Evolutionary conservation across 1,140 invertebrate species (phyloP).

Genomic region (Pogonomyrmex barbatus): DNA sequence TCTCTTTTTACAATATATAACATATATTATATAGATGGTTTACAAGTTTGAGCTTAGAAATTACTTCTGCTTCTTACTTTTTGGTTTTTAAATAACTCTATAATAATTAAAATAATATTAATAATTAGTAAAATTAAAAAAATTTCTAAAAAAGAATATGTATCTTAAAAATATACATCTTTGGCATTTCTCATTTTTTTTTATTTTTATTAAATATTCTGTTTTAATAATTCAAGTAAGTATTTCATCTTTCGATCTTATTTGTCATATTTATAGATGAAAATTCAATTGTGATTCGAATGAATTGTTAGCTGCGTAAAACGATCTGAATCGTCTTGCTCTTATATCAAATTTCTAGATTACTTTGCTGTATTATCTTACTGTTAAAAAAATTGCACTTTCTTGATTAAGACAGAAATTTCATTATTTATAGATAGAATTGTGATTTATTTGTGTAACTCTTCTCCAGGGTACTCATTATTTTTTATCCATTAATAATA

Average conservation of each 20-base stretch:
- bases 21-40: background rate
- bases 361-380: slow-evolving; percentile 48
- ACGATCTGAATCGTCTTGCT: slow-evolving; percentile 55
- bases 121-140: background rate
- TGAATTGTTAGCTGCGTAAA: slow-evolving; percentile 66
- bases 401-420: slow-evolving; percentile 42
- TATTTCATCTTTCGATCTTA: slow-evolving; percentile 4
- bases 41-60: background rate
- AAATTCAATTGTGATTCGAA: slow-evolving; percentile 61
- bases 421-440: background rate
- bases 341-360: slow-evolving; percentile 49
- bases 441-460: background rate
- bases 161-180: background rate
- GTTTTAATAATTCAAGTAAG: slow-evolving; percentile 48
- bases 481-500: background rate
- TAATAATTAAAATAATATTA: background rate
- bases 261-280: slow-evolving; percentile 16
- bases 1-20: background rate
- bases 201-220: slow-evolving; percentile 63
- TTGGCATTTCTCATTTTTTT: background rate
- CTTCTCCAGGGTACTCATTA: background rate
- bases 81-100: background rate
- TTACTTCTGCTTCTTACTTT: no score
- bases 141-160: background rate
- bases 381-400: slow-evolving; percentile 57